Conservation (phyloP, 2,797 vertebrate species). For the Tympanoctomys barrerae region DNA sequence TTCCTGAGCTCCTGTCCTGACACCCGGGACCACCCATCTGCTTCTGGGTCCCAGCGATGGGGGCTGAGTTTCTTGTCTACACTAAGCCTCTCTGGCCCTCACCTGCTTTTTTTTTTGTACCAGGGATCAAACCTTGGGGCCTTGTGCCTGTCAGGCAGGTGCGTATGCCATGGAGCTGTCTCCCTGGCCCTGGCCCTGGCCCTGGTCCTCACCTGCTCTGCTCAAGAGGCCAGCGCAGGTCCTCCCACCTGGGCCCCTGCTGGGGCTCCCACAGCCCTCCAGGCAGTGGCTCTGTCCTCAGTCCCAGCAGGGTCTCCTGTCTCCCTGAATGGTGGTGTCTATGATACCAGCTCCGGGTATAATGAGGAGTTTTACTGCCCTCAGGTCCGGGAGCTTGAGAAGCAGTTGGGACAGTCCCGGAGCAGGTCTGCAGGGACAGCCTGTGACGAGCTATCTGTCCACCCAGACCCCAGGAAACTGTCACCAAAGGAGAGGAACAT, state of each 20-base stretch:
- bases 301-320: background rate
- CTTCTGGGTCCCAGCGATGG: background rate
- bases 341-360: background rate
- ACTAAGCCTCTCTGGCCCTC: background rate
- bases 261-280: background rate
- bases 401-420: constrained; percentile 89
- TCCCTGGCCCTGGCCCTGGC: background rate
- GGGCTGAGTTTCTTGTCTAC: background rate
- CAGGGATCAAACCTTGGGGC: too few species aligned
- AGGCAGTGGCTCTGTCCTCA: background rate
- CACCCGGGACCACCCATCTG: background rate
- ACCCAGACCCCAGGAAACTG: constrained; percentile 85
- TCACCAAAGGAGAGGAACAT: constrained; percentile 91
- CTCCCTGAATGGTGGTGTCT: background rate
- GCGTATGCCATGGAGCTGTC: background rate
- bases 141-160: too few species aligned
- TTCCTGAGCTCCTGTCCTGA: background rate
- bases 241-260: background rate
- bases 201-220: background rate
- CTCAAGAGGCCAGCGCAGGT: background rate
- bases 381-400: constrained; percentile 95
- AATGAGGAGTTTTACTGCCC: background rate
- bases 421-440: constrained; percentile 83
- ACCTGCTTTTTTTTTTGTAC: background rate
- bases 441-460: constrained; percentile 85